Conservation (phyloP, 2,888 invertebrate species). For the Andrena marginata region DNA sequence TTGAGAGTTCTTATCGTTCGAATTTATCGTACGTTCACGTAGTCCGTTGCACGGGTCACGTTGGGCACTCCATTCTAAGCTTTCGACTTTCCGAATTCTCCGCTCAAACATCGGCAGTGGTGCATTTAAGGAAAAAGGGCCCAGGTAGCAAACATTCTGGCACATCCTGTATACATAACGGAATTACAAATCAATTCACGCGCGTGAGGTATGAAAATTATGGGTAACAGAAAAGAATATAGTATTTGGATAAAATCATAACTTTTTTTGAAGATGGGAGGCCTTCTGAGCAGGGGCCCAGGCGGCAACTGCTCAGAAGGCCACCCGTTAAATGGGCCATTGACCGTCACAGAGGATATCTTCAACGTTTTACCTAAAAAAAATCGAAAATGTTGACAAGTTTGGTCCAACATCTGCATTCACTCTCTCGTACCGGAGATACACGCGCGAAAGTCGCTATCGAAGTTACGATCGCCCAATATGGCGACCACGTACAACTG, state of each 20-base stretch:
- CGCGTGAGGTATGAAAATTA: too few relatives aligned
- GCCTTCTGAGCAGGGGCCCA: too few relatives aligned
- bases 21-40: background rate
- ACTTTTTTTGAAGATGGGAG: too few relatives aligned
- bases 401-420: constrained; percentile 19
- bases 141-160: too few relatives aligned
- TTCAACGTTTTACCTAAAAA: background rate
- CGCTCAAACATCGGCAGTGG: background rate
- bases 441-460: constrained; percentile 48
- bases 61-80: background rate
- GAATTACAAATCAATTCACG: too few relatives aligned
- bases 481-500: background rate
- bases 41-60: background rate
- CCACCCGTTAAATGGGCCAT: too few relatives aligned
- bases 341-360: background rate
- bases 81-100: background rate
- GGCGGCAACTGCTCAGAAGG: too few relatives aligned
- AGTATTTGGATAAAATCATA: too few relatives aligned
- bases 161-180: too few relatives aligned
- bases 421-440: constrained; percentile 29
- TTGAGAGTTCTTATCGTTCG: background rate
- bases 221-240: too few relatives aligned
- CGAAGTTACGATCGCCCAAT: constrained; percentile 36
- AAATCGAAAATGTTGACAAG: background rate
- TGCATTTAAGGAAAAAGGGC: too few relatives aligned